phyloP scores from a whole-genome alignment of 2,113 vertebrate species.

The Triplophysa rosa region DNA sequence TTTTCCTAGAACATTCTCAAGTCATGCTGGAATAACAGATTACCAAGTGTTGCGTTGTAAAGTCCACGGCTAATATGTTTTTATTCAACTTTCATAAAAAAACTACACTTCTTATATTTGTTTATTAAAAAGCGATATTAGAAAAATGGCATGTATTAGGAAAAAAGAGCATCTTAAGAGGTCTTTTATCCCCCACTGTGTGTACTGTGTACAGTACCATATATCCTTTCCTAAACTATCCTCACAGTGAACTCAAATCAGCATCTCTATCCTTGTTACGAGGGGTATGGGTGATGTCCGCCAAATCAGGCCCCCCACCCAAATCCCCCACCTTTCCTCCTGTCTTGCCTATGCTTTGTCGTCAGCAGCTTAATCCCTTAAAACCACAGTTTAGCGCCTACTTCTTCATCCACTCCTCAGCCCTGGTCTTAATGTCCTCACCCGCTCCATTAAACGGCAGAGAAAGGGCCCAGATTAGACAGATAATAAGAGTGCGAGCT shows the following conservation, averaged over 20 bases:
- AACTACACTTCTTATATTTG: no score
- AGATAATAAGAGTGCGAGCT: constrained; percentile 65
- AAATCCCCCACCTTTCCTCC: constrained; percentile 52
- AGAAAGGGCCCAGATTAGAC: constrained; percentile 67
- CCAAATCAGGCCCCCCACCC: constrained; percentile 47
- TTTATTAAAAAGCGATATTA: no score
- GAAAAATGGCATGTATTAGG: no score
- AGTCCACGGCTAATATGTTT: no score
- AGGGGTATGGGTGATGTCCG: constrained; percentile 11
- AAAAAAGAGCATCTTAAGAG: no score
- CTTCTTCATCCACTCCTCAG: constrained; percentile 62
- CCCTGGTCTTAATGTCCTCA: constrained; percentile 52
- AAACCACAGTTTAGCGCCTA: constrained; percentile 76
- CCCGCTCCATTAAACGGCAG: constrained; percentile 62
- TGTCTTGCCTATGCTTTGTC: constrained; percentile 71
- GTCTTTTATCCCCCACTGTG: no score
- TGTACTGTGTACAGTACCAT: no score
- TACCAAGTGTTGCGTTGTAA: no score
- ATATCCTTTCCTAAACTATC: no score
- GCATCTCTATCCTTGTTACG: background rate
- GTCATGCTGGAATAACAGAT: no score
- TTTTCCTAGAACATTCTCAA: no score
- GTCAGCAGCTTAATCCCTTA: constrained; percentile 73
- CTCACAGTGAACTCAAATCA: background rate
- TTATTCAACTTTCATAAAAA: no score